A percentile compares a stretch with the other conserved stretches of the same genome.
Conservation (phyloP, 2,797 vertebrate genomes). For the Allobates femoralis region DNA sequence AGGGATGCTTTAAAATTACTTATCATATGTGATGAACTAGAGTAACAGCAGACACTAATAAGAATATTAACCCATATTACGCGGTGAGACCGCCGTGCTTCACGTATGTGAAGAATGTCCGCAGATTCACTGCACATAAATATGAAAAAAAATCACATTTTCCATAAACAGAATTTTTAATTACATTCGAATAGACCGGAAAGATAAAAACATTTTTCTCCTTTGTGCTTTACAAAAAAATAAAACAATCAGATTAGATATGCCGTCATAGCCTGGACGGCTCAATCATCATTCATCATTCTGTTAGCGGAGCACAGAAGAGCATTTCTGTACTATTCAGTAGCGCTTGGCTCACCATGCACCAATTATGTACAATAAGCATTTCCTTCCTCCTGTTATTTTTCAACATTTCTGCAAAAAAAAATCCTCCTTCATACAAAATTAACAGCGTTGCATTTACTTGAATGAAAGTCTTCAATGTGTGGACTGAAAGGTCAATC, state of each 20-base stretch:
- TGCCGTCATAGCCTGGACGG: constrained; percentile 45
- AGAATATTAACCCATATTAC: constrained; percentile 5
- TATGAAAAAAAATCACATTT: constrained; percentile 20
- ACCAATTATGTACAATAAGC: constrained; percentile 60
- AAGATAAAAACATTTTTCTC: constrained; percentile 59
- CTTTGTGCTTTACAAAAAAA: constrained; percentile 51
- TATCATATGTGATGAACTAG: not conserved
- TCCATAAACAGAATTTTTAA: constrained; percentile 49
- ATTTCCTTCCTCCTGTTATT: constrained; percentile 39
- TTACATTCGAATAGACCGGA: constrained; percentile 45
- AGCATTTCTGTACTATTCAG: constrained; percentile 48
- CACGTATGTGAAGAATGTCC: not conserved
- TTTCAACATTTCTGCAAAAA: constrained; percentile 57
- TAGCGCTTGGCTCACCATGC: constrained; percentile 34
- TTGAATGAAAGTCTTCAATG: not conserved
- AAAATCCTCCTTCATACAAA: constrained; percentile 44
- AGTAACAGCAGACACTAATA: not conserved
- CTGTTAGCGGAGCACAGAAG: constrained; percentile 51
- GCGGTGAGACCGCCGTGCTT: not conserved
- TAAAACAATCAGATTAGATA: constrained; percentile 48
- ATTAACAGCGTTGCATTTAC: constrained; percentile 25
- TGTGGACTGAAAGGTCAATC: not conserved
- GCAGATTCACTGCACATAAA: constrained; percentile 4
- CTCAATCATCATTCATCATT: constrained; percentile 61
- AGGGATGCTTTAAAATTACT: not conserved